phyloP scores from a whole-genome alignment of 2,888 invertebrate genomes.

The Rotaria socialis region DNA sequence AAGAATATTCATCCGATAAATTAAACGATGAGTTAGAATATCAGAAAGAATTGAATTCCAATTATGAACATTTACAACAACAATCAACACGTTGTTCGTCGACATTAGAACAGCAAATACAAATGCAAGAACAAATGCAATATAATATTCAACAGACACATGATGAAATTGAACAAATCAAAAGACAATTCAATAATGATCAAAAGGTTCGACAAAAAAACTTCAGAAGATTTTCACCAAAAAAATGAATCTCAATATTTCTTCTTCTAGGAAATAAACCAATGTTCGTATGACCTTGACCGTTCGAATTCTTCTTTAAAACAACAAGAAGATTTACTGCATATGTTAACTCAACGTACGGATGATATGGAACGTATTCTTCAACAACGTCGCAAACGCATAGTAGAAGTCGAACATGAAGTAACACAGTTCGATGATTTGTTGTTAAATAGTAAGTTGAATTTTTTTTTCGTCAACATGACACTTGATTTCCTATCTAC shows the following conservation, averaged over 20 bases:
- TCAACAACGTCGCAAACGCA: neutral
- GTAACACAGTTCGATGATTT: neutral
- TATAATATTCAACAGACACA: neutral
- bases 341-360: neutral
- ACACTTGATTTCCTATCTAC: neutral
- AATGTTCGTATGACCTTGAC: neutral
- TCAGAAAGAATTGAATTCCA: neutral
- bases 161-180: neutral
- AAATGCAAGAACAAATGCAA: neutral
- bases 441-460: neutral
- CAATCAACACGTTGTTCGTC: neutral
- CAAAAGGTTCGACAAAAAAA: neutral
- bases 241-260: too few species aligned
- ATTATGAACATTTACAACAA: neutral
- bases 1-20: neutral
- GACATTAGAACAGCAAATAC: neutral
- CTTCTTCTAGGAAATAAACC: neutral
- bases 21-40: neutral
- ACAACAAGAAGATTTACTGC: constrained; percentile 6
- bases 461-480: neutral
- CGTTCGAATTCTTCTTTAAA: neutral
- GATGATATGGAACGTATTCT: neutral
- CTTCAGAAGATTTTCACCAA: too few species aligned
- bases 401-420: neutral
- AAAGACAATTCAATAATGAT: neutral